Conservation (phyloP, 2,888 invertebrate species). For the Aporophyla nigra region DNA sequence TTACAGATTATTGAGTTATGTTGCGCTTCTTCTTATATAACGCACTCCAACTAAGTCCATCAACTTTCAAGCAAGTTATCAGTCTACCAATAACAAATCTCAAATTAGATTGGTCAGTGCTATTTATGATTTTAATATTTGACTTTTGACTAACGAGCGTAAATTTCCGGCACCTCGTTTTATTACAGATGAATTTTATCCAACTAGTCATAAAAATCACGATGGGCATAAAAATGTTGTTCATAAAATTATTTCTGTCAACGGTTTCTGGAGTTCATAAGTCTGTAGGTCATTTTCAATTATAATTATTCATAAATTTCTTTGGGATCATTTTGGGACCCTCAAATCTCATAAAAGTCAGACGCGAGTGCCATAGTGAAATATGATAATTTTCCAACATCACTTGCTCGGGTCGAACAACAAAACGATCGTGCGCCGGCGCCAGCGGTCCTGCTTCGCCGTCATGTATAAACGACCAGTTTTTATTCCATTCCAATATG, state of each 20-base stretch:
- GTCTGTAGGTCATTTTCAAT: conserved; percentile 72
- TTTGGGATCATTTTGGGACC: conserved; percentile 65
- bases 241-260: conserved; percentile 71
- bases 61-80: conserved; percentile 20
- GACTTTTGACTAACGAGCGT: conserved; percentile 54
- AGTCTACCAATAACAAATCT: background rate
- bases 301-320: conserved; percentile 72
- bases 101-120: conserved; percentile 49
- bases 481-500: conserved; percentile 85
- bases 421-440: conserved; percentile 78
- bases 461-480: conserved; percentile 80
- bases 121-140: conserved; percentile 56
- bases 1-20: conserved; percentile 70
- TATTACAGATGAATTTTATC: conserved; percentile 57
- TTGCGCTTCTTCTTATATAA: conserved; percentile 61
- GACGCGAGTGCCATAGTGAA: conserved; percentile 82
- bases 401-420: conserved; percentile 74
- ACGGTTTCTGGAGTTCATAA: conserved; percentile 61
- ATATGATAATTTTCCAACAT: conserved; percentile 84
- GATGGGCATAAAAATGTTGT: conserved; percentile 66
- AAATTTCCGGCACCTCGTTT: conserved; percentile 55
- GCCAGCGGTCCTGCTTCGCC: conserved; percentile 83
- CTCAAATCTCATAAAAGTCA: conserved; percentile 80
- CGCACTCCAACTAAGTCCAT: conserved; percentile 27
- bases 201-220: conserved; percentile 63